Evolutionary conservation across 2,888 invertebrate genomes (phyloP).

Genomic region (Oscheius sp.): DNA sequence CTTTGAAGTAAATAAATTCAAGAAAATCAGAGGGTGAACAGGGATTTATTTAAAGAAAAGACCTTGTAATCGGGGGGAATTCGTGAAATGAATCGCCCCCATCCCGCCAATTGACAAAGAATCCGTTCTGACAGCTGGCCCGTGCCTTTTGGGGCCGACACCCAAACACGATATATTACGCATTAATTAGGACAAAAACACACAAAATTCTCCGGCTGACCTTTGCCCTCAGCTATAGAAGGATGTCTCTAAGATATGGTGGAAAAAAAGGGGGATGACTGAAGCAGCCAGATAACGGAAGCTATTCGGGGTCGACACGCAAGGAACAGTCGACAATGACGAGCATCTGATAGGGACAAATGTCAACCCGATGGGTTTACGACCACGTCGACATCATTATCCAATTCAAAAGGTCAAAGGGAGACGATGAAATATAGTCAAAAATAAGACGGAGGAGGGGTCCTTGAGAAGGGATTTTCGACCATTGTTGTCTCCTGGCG

Average conservation of each 20-base stretch:
- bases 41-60: constrained; percentile 8
- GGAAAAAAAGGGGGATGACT: not conserved
- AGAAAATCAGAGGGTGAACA: not conserved
- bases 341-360: not conserved
- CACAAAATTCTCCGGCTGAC: too few species aligned
- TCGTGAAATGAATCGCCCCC: constrained; percentile 16
- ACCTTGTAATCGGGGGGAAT: constrained; percentile 29
- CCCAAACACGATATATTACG: not conserved
- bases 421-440: not conserved
- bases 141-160: constrained; percentile 6
- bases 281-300: not conserved
- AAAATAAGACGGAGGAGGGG: not conserved
- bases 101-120: not conserved
- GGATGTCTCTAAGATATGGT: too few species aligned
- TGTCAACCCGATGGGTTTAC: constrained; percentile 17
- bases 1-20: constrained; percentile 3
- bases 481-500: constrained; percentile 3
- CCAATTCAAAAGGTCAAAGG: not conserved
- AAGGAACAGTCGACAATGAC: not conserved
- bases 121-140: constrained; percentile 30
- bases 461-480: not conserved
- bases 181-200: not conserved
- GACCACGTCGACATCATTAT: constrained; percentile 23
- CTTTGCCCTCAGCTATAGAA: too few species aligned
- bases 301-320: constrained; percentile 8